Base-by-base conservation (phyloP, 1,140 invertebrate species). In the Anoplophora glabripennis region DNA sequence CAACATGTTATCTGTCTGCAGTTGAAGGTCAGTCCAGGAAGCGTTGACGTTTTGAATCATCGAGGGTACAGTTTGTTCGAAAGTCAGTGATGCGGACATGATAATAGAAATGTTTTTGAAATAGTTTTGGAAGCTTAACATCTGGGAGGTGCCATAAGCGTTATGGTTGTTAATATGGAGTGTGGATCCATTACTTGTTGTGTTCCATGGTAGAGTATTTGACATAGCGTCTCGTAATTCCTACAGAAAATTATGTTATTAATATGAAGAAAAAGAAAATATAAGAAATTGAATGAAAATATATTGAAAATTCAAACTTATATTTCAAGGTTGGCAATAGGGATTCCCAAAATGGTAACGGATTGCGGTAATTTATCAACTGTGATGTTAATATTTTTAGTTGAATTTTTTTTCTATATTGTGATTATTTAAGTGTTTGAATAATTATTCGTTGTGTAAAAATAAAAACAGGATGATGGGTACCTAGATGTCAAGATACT, bases 1-100 rank as follows among this genome's bases (percentile, higher is more conserved):
- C 28, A 67, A n/a, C 37, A 60, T 56, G 18, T 69, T 57, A 45
- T 57, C 60, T 28, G 75, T 55, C 60, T 66, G 53, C 11, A 59
- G 57, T 56, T 61, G 64, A 8, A 74, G 64, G 53, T 72, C 67
- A 12, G 36, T 48, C 72, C 72, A 74, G 8, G 69, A 66, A 8
- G 63, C 67, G 36, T 61, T 47, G 4, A 71, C 49, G 34, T 68
- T 70, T 48, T 64, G 49, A 33, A 65, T 67, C 15, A 61, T 63
- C 36, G 35, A 18, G 41, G 66, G 59, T 40, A 64, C 48, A 7
- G 17, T 47, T 14, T 54, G 35, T 1, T 52, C 61, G 21, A 45
- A 56, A 21, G 18, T 44, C 52, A 63, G 64, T 7, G 65, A 60
- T 2, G 71, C 51, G 0, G 69, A 67, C 35, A 68, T 49, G 11